Evolutionary conservation across 2,113 vertebrate genomes (phyloP), one percentile per base, ranked within the genome.

Genomic region (Gopherus evgoodei): DNA sequence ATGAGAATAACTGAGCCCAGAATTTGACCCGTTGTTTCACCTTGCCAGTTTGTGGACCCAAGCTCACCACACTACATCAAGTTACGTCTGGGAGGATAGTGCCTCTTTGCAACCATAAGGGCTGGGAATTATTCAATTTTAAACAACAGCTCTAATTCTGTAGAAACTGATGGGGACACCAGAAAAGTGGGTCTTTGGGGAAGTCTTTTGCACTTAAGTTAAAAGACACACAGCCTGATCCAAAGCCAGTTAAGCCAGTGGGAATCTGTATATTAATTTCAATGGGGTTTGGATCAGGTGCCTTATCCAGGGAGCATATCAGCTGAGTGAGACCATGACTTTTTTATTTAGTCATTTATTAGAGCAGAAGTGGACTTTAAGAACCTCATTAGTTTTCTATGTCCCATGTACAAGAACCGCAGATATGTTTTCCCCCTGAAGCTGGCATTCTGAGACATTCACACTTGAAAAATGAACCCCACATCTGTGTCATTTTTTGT

Each of bases 1-100:
- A 24, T 9, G 35, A 7, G 25, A 14, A 1, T 50, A 27, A 53
- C 4, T 11, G 0, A 1, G 13, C n/a, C 17, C 29, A 59, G 79
- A 3, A 4, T 25, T 31, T 10, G 38, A 31, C 13, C 29, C 24
- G 13, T 9, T 19, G 5, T 11, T 79, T 79, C 50, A 86, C 7
- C 50, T 79, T 53, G 29, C 22, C 42, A 13, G 29, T 29, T 62
- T 35, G 31, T 65, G 62, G 62, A 65, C 16, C 31, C 31, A 65
- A 16, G 62, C 62, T 65, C 62, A 19, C 62, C 16, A 65, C 31
- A 35, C 62, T 35, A 65, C 14, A 35, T 65, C 31, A 35, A 35
- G 31, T 14, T 31, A 35, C 31, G 35, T n/a, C 11, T 65, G 59
- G 12, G 59, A 62, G 29, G 29, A n/a, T 17, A 2, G 62, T n/a